phyloP scores from a whole-genome alignment of 2,113 vertebrate genomes.

The Manacus vitellinus region DNA sequence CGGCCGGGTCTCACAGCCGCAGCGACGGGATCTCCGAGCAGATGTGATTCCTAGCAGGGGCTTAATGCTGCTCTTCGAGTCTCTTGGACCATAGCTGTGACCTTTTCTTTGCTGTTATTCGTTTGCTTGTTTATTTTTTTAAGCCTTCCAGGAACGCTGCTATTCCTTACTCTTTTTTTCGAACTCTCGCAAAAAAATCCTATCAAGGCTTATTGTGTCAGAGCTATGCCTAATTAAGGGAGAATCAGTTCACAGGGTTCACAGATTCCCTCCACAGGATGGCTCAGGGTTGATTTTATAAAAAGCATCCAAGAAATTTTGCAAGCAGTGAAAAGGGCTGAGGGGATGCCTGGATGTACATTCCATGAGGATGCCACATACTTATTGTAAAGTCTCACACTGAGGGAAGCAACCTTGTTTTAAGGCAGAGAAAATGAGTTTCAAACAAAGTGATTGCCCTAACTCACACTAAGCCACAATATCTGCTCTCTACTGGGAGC shows the following conservation, averaged over 20 bases:
- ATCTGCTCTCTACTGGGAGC: neutral
- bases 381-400: neutral
- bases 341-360: neutral
- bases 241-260: accelerated
- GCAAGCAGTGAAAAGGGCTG: neutral
- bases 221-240: neutral
- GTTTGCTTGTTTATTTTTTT: neutral
- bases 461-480: neutral
- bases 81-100: neutral
- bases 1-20: neutral
- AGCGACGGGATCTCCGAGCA: neutral
- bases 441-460: accelerated
- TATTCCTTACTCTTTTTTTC: neutral
- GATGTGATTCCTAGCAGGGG: neutral
- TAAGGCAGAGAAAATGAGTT: neutral
- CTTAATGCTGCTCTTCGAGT: neutral
- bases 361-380: accelerated
- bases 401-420: neutral
- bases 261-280: neutral
- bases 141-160: neutral
- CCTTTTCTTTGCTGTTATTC: neutral
- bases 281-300: neutral
- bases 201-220: neutral
- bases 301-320: neutral
- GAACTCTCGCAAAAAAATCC: neutral